These are phyloP conservation scores for Tokudaia muenninki DNA, from an alignment of 2,797 vertebrate genomes.

Conservation along the genomic window DNA sequence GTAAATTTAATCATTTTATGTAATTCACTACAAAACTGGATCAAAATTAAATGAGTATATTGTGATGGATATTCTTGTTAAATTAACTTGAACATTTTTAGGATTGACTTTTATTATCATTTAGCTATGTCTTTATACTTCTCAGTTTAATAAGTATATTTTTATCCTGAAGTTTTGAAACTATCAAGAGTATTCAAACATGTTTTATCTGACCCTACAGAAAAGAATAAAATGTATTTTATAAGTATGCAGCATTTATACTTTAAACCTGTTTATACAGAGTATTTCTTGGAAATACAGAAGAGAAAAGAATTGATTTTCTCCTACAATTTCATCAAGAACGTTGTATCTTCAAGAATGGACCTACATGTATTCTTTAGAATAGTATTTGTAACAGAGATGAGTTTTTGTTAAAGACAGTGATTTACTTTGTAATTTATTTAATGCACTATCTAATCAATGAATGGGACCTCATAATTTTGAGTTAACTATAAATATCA, in stretches of 20 bases:
- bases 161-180: slow-evolving; percentile 7
- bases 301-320: background rate
- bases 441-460: background rate
- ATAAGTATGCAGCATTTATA: background rate
- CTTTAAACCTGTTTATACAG: background rate
- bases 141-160: background rate
- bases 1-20: background rate
- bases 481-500: background rate
- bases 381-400: background rate
- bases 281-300: background rate
- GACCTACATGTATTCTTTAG: background rate
- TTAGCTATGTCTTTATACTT: background rate
- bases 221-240: background rate
- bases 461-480: background rate
- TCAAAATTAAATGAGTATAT: background rate
- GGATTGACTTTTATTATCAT: background rate
- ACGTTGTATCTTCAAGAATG: background rate
- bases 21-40: background rate
- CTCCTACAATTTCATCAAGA: background rate
- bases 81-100: background rate
- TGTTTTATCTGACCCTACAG: background rate
- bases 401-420: no score
- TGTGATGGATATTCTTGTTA: background rate
- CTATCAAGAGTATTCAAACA: slow-evolving; percentile 61
- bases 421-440: background rate